Evolutionary conservation across 1,140 invertebrate genomes (phyloP).

Genomic region (Pseudobourletiella spinata): DNA sequence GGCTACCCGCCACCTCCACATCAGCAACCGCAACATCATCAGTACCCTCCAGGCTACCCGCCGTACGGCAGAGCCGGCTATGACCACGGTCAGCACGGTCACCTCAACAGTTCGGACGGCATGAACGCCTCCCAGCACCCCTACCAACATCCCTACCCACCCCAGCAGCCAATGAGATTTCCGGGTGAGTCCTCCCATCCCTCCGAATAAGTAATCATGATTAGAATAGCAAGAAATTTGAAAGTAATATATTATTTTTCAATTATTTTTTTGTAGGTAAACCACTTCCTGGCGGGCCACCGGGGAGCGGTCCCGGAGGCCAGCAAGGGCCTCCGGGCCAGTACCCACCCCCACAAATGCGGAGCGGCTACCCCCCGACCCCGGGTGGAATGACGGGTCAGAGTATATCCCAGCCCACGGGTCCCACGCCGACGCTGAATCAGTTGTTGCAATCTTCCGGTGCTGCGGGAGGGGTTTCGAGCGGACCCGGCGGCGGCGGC

Average conservation of each 20-base stretch:
- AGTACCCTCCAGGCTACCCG: slow-evolving; percentile 23
- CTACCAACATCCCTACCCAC: slow-evolving; percentile 28
- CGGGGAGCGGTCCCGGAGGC: slow-evolving; percentile 8
- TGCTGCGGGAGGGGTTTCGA: slow-evolving; percentile 12
- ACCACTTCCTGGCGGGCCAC: slow-evolving; percentile 26
- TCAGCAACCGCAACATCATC: slow-evolving; percentile 20
- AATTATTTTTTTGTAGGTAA: slow-evolving; percentile 27
- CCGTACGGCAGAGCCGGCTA: slow-evolving; percentile 15
- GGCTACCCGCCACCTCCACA: slow-evolving; percentile 21
- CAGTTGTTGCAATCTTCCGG: slow-evolving; percentile 67
- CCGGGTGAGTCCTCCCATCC: slow-evolving; percentile 16
- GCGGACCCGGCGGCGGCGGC: slow-evolving; percentile 51
- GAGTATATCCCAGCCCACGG: slow-evolving; percentile 62
- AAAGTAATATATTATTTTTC: no score
- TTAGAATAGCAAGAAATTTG: no score
- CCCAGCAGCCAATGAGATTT: slow-evolving; percentile 33
- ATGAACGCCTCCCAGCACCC: slow-evolving; percentile 28
- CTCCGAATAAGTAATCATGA: no score
- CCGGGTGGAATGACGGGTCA: slow-evolving; percentile 48
- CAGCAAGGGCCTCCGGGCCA: slow-evolving; percentile 14
- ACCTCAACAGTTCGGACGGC: slow-evolving; percentile 17
- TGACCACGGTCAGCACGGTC: slow-evolving; percentile 22
- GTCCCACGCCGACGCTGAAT: slow-evolving; percentile 83
- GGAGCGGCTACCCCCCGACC: slow-evolving; percentile 16
- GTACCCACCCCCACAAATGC: slow-evolving; percentile 21